phyloP scores from a whole-genome alignment of 2,797 vertebrate species.

The Lepus oiostolus region DNA sequence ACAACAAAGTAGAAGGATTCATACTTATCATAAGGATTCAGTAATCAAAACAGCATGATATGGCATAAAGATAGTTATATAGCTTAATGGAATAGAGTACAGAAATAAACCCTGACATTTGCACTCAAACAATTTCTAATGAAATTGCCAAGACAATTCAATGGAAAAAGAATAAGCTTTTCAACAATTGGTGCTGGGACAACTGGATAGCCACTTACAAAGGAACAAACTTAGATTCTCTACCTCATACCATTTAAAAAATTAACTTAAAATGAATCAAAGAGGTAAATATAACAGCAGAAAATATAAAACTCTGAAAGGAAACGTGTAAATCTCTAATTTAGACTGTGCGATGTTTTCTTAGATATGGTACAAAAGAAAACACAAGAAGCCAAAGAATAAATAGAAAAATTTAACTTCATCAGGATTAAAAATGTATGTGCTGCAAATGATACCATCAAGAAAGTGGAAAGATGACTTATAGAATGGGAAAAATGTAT shows the following conservation, averaged over 20 bases:
- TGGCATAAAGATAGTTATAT: not conserved
- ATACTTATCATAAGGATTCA: not conserved
- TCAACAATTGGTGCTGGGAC: not conserved
- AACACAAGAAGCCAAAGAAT: slow-evolving; percentile 5
- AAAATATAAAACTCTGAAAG: not conserved
- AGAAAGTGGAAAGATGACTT: not conserved
- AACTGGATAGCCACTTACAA: slow-evolving; percentile 5
- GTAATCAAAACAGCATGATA: not conserved
- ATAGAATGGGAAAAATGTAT: slow-evolving; percentile 5
- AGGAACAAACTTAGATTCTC: not conserved
- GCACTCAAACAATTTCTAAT: not conserved
- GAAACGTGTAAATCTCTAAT: not conserved
- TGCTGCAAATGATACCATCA: not conserved
- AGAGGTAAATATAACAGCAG: slow-evolving; percentile 6
- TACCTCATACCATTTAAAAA: not conserved
- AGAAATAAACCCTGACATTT: not conserved
- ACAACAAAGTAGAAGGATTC: slow-evolving; percentile 9
- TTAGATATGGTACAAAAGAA: not conserved
- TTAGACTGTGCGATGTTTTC: not conserved
- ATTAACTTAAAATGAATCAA: not conserved
- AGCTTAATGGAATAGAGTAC: not conserved
- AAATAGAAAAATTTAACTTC: not conserved
- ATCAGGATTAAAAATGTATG: not conserved
- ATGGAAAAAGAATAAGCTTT: not conserved
- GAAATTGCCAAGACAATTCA: not conserved